Base-by-base conservation (phyloP, 2,797 vertebrate genomes). In the Argentina silus region DNA sequence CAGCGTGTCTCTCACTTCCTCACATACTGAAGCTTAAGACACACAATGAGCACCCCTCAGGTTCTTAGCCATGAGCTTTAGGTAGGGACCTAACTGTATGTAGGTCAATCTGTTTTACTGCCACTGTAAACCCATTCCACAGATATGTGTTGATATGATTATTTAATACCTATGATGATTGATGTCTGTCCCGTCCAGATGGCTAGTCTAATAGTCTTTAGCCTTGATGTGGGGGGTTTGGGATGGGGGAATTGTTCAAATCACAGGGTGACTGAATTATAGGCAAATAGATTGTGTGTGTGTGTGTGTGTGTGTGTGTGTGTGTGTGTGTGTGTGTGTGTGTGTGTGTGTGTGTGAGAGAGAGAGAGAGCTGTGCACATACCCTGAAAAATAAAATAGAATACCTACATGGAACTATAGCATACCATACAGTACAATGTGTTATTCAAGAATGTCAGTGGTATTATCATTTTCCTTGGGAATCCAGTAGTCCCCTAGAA, bases 91-190 rank as follows among this genome's bases (percentile, higher is more conserved):
- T 72, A 36, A 70, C 85, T 88, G 72, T 88, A 90, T 92, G 78
- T 89, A 90, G 91, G 90, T 92, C 91, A 91, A 87, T 88, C 86
- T 88, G 86, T 88, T 91, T 88, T 85, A 65, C 81, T 79, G 71
- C 86, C 86, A 80, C 86, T 89, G 81, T 86, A 72, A 78, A 86
- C 80, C 84, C 80, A 72, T 48, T 67, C 65, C 21, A 76, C 83
- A 80, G 82, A 86, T 88, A 84, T 78, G 84, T 87, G 63, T 72
- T 69, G 79, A 80, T 82, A 80, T 82, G 85, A 89, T 88, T 85
- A 83, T 89, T 85, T 81, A 77, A 79, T 83, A 84, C 87, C 85
- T 84, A 76, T 85, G 83, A 66, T 87, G 77, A 57, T 70, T n/a
- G 73, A 85, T 78, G 83, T 77, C 70, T 78, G 78, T 79, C 79